Evolutionary conservation across 2,113 vertebrate species (phyloP).

Genomic region (Malurus elegans): DNA sequence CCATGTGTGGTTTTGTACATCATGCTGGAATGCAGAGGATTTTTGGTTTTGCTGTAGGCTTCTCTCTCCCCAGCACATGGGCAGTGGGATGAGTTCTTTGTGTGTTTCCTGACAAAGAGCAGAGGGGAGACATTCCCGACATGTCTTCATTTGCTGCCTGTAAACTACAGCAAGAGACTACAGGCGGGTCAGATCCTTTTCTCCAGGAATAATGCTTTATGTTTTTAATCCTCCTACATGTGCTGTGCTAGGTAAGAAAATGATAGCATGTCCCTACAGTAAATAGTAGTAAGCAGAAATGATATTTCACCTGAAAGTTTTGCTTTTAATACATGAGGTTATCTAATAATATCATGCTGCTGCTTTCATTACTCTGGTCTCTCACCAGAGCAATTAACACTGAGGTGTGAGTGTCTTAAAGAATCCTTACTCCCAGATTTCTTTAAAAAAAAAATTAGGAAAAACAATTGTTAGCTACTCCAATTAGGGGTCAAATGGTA

Average conservation of each 20-base stretch:
- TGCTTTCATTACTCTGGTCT: neutral
- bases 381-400: neutral
- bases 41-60: neutral
- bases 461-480: neutral
- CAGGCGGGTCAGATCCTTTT: neutral
- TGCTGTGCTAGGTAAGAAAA: neutral
- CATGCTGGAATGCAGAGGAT: fast-evolving
- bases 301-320: neutral
- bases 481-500: neutral
- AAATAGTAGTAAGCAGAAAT: neutral
- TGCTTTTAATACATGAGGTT: neutral
- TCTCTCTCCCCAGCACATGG: fast-evolving
- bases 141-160: neutral
- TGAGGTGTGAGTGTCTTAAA: neutral
- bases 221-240: neutral
- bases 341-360: neutral
- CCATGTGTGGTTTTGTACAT: neutral
- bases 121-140: neutral
- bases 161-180: neutral
- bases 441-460: neutral
- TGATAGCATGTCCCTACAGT: neutral
- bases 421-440: neutral
- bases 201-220: neutral
- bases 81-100: neutral
- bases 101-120: fast-evolving